Evolutionary conservation across 2,888 invertebrate genomes (phyloP), one percentile per base, ranked within the genome.

Genomic region (Drosophila nigricruria): DNA sequence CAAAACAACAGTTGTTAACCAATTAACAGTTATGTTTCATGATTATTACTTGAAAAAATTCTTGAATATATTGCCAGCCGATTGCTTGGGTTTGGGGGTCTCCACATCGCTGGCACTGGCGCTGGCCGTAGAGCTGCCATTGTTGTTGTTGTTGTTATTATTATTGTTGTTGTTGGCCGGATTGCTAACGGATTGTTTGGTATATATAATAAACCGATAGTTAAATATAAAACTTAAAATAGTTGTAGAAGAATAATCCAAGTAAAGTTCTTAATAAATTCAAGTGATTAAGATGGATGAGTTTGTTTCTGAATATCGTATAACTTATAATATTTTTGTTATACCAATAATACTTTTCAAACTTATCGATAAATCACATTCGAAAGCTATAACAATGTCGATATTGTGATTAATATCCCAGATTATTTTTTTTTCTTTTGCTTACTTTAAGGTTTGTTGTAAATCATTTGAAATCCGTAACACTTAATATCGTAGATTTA

Each of bases 21-120:
- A 75, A 43, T 70, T 49, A 52, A 49, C 50, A 64, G 25, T 53
- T 52, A 42, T 23, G 54, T 20, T 49, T 45, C 38, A 30, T 43
- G 10, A 45, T 5, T 54, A 70, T 95, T 97, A 98, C 98, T 98
- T 98, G 96, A 98, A 97, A 95, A 97, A 97, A 95, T 97, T 97
- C 95, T 97, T 97, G 95, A 98, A 97, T 94, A 97, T 97, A 95
- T 96, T 96, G 93, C 96, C 96, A 68, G 97, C 96, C 90, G 97
- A 96, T 92, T 97, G 95, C 94, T 97, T 96, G 89, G 95, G 95
- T 62, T 90, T 91, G 47, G 84, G 94, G 93, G 79, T 93, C 92
- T 77, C 93, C 79, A 59, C 76, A 70, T 89, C 80, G 57, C 74
- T 83, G 47, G 47, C 47, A 47, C 47, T 47, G 49, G 67, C 54